Evolutionary conservation across 2,888 invertebrate species (phyloP).

Genomic region (Calliphora vomitoria): DNA sequence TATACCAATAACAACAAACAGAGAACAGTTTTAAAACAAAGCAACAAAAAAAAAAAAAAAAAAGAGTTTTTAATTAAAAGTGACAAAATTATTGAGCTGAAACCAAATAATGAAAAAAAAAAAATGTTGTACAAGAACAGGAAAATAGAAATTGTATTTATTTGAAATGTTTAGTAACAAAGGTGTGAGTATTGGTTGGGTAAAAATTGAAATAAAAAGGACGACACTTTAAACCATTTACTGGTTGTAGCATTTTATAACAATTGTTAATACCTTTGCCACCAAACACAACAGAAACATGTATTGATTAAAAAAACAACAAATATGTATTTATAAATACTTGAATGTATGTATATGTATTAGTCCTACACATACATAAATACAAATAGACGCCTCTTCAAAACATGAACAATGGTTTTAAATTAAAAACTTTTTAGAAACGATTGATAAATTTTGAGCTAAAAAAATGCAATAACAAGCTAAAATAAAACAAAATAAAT

Average conservation of each 20-base stretch:
- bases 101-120: conserved; percentile 31
- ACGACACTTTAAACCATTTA: conserved; percentile 30
- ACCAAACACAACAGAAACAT: conserved; percentile 28
- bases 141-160: conserved; percentile 56
- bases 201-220: not conserved
- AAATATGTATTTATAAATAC: not conserved
- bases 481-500: conserved; percentile 36
- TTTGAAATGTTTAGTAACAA: conserved; percentile 38
- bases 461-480: conserved; percentile 40
- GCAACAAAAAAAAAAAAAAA: not conserved
- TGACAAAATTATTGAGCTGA: conserved; percentile 64
- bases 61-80: conserved; percentile 59
- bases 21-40: not conserved
- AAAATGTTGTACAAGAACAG: conserved; percentile 4
- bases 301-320: conserved; percentile 1
- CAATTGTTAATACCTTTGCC: conserved; percentile 54
- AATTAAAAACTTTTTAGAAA: conserved; percentile 47
- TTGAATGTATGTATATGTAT: not conserved
- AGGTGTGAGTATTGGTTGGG: conserved; percentile 6
- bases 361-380: not conserved
- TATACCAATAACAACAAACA: not conserved
- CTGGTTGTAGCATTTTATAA: conserved; percentile 20
- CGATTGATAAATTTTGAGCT: conserved; percentile 49
- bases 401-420: conserved; percentile 38
- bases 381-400: conserved; percentile 31